These are phyloP conservation scores for Onthophagus sagittarius DNA, from an alignment of 2,888 invertebrate species.

Conservation along the genomic window DNA sequence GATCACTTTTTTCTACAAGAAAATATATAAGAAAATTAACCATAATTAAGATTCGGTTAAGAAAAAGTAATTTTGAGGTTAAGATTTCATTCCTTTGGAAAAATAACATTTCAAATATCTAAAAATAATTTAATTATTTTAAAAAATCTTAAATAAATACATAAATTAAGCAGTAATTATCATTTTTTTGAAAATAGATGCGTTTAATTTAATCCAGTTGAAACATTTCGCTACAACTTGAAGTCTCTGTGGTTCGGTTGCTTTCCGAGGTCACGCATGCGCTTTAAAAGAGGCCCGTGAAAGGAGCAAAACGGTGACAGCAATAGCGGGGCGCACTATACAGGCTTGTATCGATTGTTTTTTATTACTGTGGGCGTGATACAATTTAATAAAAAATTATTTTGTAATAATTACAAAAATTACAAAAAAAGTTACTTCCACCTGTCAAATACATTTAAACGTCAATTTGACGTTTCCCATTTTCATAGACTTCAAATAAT, in stretches of 20 bases:
- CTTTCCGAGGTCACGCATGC: conserved; percentile 44
- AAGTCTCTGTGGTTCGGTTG: conserved; percentile 16
- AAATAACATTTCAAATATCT: no score
- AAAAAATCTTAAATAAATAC: background rate
- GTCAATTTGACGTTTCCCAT: background rate
- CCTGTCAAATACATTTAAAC: conserved; percentile 5
- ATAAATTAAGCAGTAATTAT: conserved; percentile 14
- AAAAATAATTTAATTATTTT: no score
- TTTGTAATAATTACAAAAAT: background rate
- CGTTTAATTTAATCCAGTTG: conserved; percentile 13
- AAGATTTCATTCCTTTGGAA: background rate
- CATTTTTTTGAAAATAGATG: conserved; percentile 2
- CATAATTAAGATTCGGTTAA: background rate
- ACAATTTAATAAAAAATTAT: conserved; percentile 13
- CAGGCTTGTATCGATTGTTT: conserved; percentile 35
- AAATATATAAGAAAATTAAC: background rate
- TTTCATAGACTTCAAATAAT: background rate
- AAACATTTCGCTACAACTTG: background rate
- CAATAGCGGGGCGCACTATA: conserved; percentile 26
- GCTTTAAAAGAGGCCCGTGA: conserved; percentile 40
- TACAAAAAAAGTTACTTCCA: conserved; percentile 3
- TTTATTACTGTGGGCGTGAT: conserved; percentile 36
- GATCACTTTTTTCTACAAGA: conserved; percentile 33
- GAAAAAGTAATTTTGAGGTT: conserved; percentile 6
- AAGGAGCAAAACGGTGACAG: conserved; percentile 39